These are phyloP conservation scores for Druceiella hillmani DNA, from an alignment of 2,888 invertebrate genomes.

Conservation along the genomic window DNA sequence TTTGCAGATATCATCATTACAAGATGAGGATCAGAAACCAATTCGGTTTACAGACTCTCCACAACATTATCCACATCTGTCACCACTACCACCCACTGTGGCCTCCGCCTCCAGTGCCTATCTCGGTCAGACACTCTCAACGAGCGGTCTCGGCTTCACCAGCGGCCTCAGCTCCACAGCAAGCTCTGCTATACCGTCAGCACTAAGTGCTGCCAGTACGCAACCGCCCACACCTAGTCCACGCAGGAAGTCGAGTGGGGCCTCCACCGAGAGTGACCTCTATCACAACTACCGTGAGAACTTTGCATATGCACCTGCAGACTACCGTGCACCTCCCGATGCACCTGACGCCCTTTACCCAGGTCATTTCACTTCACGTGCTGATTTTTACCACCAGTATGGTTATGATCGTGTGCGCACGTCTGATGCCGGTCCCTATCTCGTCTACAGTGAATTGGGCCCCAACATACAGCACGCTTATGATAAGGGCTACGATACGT, in stretches of 20 bases:
- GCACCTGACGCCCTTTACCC: slow-evolving; percentile 25
- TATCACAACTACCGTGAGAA: slow-evolving; percentile 50
- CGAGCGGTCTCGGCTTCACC: slow-evolving; percentile 45
- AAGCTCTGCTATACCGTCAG: slow-evolving; percentile 34
- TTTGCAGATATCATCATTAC: slow-evolving; percentile 40
- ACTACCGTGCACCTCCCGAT: slow-evolving; percentile 31
- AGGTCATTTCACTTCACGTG: slow-evolving; percentile 17
- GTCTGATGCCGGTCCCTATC: slow-evolving; percentile 16
- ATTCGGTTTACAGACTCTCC: slow-evolving; percentile 71
- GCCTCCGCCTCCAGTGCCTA: slow-evolving; percentile 35
- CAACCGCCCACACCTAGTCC: slow-evolving; percentile 62
- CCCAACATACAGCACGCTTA: slow-evolving; percentile 19
- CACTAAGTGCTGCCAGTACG: slow-evolving; percentile 30
- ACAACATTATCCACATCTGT: slow-evolving; percentile 57
- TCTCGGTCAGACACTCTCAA: slow-evolving; percentile 44
- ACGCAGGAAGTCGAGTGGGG: slow-evolving; percentile 65
- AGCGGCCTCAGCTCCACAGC: slow-evolving; percentile 50
- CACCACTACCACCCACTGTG: slow-evolving; percentile 27
- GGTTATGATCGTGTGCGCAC: no score
- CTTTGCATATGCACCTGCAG: slow-evolving; percentile 42
- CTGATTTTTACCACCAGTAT: slow-evolving; percentile 15
- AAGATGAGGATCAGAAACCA: slow-evolving; percentile 56
- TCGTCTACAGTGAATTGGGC: slow-evolving; percentile 18
- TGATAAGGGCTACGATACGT: slow-evolving; percentile 15
- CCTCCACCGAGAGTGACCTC: slow-evolving; percentile 51